Conservation (phyloP, 2,888 invertebrate species). For the Brenthis ino region DNA sequence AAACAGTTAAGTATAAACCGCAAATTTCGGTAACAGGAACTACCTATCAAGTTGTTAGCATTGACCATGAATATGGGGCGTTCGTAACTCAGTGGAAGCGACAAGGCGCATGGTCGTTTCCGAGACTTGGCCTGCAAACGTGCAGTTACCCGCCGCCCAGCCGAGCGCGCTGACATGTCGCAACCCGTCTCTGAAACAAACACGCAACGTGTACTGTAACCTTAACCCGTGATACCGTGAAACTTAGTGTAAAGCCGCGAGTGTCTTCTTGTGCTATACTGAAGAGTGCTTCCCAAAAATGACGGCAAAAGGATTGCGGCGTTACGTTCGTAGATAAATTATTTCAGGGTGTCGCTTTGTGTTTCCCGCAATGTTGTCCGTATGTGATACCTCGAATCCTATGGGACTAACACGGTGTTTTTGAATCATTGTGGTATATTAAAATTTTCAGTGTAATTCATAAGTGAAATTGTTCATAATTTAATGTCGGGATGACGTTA, state of each 20-base stretch:
- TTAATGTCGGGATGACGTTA: slow-evolving; percentile 42
- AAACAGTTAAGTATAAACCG: slow-evolving; percentile 26
- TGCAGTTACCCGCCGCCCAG: slow-evolving; percentile 67
- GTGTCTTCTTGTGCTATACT: slow-evolving; percentile 48
- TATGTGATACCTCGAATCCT: slow-evolving; percentile 40
- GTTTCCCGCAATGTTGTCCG: slow-evolving; percentile 56
- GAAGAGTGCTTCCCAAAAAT: slow-evolving; percentile 43
- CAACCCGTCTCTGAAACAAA: slow-evolving; percentile 44
- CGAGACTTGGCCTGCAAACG: slow-evolving; percentile 37
- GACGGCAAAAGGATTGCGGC: slow-evolving; percentile 49
- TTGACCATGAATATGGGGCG: slow-evolving; percentile 65
- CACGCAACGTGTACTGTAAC: slow-evolving; percentile 45
- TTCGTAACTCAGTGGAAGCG: slow-evolving; percentile 40
- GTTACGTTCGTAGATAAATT: slow-evolving; percentile 71
- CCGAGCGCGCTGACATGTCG: slow-evolving; percentile 68
- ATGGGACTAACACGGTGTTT: slow-evolving; percentile 39
- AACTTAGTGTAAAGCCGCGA: slow-evolving; percentile 43
- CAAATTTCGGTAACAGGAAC: slow-evolving; percentile 50
- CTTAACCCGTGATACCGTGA: slow-evolving; percentile 21
- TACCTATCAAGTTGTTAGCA: slow-evolving; percentile 54
- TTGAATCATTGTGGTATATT: slow-evolving; percentile 41
- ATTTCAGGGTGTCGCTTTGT: slow-evolving; percentile 71
- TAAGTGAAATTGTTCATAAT: slow-evolving; percentile 17
- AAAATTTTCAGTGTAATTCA: slow-evolving; percentile 23
- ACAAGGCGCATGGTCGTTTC: slow-evolving; percentile 50